phyloP scores from a whole-genome alignment of 2,888 invertebrate genomes.

The Lydus trimaculatus region DNA sequence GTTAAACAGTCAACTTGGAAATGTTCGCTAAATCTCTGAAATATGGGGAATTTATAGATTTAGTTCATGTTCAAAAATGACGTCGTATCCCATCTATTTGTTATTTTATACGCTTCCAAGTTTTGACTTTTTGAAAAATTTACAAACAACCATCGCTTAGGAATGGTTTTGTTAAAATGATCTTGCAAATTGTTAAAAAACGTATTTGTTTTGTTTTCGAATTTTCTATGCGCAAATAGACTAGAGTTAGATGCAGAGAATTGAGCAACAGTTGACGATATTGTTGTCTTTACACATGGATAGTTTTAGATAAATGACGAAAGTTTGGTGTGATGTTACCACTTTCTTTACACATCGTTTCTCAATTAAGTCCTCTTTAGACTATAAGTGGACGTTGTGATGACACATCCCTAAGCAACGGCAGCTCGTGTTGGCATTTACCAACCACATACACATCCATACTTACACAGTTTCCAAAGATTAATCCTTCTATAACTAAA shows the following conservation, averaged over 20 bases:
- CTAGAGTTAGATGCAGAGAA: background rate
- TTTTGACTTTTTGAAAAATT: background rate
- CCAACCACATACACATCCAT: background rate
- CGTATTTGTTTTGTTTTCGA: background rate
- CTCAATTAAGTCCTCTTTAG: slow-evolving; percentile 29
- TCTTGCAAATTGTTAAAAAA: background rate
- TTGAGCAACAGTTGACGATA: background rate
- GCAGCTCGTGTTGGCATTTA: background rate
- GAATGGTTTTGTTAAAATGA: too few species aligned
- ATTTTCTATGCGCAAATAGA: background rate
- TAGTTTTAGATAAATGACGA: slow-evolving; percentile 29
- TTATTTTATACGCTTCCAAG: background rate
- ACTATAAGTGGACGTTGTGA: background rate
- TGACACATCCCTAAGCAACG: background rate
- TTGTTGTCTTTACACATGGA: background rate
- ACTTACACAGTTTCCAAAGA: slow-evolving; percentile 11
- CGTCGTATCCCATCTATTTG: background rate
- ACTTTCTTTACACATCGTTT: slow-evolving; percentile 25
- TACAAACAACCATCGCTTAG: too few species aligned
- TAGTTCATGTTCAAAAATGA: background rate
- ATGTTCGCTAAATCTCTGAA: slow-evolving; percentile 25
- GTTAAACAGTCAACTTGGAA: slow-evolving; percentile 35
- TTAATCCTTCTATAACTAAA: slow-evolving; percentile 31
- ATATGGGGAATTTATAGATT: background rate
- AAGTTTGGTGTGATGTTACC: slow-evolving; percentile 22